Percentiles rank a stretch among this genome's conserved stretches.
Conservation (phyloP, 2,797 vertebrate species). For the Argentina silus region DNA sequence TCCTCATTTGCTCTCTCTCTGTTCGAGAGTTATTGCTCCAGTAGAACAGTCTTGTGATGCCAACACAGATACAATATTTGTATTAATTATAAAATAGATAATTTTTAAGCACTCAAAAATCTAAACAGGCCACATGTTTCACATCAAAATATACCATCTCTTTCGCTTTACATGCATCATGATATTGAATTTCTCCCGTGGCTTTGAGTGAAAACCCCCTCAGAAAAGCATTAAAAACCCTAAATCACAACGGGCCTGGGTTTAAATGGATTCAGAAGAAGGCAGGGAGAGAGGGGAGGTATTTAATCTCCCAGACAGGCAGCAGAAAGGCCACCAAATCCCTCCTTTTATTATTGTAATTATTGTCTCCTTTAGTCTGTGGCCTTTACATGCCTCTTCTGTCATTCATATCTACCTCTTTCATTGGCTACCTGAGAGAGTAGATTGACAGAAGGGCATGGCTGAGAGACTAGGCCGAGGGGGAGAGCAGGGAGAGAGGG, state of each 20-base stretch:
- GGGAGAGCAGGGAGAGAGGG: background rate
- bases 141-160: background rate
- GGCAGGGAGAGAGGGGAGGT: background rate
- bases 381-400: conserved; percentile 16
- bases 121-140: background rate
- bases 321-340: conserved; percentile 30
- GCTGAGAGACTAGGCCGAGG: too few relatives aligned
- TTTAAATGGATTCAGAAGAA: conserved; percentile 12
- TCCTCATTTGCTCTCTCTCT: background rate
- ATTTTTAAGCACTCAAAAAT: background rate
- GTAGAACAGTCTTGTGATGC: background rate
- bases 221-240: conserved; percentile 38
- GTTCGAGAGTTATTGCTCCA: background rate
- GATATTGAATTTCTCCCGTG: conserved; percentile 43
- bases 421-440: background rate
- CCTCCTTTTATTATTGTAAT: conserved; percentile 35
- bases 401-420: background rate
- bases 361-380: conserved; percentile 19
- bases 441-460: background rate
- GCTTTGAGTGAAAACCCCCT: conserved; percentile 39
- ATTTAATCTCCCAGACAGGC: conserved; percentile 24
- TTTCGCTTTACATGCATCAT: background rate
- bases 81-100: background rate
- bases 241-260: conserved; percentile 38
- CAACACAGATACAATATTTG: background rate